A percentile compares a stretch with the other conserved stretches of the same genome.
These are phyloP conservation scores for Monomorium pharaonis DNA, from an alignment of 1,140 invertebrate genomes.

Conservation along the genomic window DNA sequence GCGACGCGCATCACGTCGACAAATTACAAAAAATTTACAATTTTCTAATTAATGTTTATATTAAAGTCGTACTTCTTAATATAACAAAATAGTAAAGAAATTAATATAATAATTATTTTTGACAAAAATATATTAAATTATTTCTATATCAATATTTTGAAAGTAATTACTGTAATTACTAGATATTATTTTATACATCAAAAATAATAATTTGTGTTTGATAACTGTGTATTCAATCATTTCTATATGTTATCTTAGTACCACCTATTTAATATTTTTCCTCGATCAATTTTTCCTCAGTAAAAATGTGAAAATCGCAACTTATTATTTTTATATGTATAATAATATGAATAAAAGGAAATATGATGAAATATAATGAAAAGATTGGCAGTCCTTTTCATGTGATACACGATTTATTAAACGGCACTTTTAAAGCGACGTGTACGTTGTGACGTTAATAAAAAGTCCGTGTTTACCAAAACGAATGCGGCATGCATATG, in stretches of 20 bases:
- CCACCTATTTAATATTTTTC: not conserved
- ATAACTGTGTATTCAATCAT: not conserved
- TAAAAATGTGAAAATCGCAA: not conserved
- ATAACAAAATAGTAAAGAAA: not conserved
- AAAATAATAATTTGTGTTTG: not conserved
- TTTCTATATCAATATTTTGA: not conserved
- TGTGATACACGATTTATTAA: not conserved
- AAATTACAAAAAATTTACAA: not conserved
- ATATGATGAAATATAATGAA: too few species aligned
- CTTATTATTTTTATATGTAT: not conserved
- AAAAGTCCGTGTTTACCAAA: not conserved
- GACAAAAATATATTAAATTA: not conserved
- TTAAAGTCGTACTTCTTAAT: not conserved
- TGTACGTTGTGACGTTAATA: not conserved
- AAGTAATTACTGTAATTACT: too few species aligned
- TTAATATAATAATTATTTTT: constrained; percentile 1
- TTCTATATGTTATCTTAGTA: not conserved
- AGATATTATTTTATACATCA: too few species aligned
- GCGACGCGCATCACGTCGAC: not conserved
- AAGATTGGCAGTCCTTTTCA: not conserved
- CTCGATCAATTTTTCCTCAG: not conserved
- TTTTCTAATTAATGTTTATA: not conserved
- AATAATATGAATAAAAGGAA: not conserved
- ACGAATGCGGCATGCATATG: not conserved
- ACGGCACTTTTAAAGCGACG: not conserved